Evolutionary conservation across 1,140 invertebrate species (phyloP).

Genomic region (Cardiocondyla obscurior): DNA sequence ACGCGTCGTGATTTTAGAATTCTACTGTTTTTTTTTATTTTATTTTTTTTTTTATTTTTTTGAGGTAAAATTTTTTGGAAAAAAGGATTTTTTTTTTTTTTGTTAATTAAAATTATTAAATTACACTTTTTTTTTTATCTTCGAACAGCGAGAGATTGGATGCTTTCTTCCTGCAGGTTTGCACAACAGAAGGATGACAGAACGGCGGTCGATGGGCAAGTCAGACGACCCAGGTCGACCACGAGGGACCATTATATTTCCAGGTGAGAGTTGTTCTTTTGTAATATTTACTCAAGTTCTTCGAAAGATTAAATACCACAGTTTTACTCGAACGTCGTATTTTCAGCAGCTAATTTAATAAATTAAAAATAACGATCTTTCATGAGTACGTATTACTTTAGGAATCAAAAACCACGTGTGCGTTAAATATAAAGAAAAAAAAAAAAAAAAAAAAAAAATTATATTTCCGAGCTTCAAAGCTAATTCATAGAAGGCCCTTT

Average conservation of each 20-base stretch:
- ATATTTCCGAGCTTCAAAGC: background rate
- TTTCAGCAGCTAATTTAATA: background rate
- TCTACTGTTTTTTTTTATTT: too few relatives aligned
- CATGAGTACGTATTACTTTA: background rate
- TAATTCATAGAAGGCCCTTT: background rate
- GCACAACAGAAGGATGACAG: constrained; percentile 74
- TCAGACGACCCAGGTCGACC: constrained; percentile 73
- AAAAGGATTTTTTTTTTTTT: too few relatives aligned
- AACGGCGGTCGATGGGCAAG: constrained; percentile 74
- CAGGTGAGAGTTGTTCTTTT: constrained; percentile 66
- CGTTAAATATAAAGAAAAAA: background rate
- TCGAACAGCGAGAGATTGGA: background rate
- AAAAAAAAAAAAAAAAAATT: background rate
- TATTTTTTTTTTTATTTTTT: too few relatives aligned
- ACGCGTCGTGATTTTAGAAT: background rate
- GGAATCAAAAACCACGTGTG: background rate
- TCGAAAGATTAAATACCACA: background rate
- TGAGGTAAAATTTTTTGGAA: too few relatives aligned
- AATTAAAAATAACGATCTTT: background rate
- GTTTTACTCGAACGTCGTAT: background rate
- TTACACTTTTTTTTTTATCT: background rate
- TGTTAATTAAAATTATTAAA: background rate
- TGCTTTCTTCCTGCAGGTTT: constrained; percentile 64
- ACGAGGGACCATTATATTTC: constrained; percentile 81
- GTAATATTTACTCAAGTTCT: background rate